Conservation (phyloP, 2,888 invertebrate species). For the Siphonodentalium dalli region DNA sequence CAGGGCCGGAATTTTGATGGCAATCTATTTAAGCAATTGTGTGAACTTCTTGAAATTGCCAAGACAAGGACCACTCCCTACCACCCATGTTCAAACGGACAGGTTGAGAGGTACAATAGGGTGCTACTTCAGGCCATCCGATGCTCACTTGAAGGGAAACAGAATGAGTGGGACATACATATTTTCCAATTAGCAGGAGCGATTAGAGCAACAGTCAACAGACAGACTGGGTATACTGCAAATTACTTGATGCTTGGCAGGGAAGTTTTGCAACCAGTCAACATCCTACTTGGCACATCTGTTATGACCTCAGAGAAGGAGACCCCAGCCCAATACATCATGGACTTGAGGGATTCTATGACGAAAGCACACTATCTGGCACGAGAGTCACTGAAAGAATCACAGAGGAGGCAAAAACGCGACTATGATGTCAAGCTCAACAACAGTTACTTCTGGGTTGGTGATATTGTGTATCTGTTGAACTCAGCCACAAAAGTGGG, state of each 20-base stretch:
- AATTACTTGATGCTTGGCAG: no score
- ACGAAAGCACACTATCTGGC: neutral
- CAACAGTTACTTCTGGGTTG: neutral
- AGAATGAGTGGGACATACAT: slow-evolving; percentile 7
- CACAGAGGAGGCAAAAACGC: neutral
- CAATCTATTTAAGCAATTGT: slow-evolving; percentile 1
- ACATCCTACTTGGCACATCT: no score
- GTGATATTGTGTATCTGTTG: neutral
- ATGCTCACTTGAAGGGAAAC: slow-evolving; percentile 8
- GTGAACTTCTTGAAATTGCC: neutral
- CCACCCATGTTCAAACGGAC: slow-evolving; percentile 9
- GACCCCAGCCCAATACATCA: no score
- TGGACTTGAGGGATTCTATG: no score
- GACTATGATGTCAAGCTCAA: neutral
- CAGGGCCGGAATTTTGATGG: slow-evolving; percentile 20
- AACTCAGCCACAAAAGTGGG: neutral
- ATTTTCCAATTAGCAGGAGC: slow-evolving; percentile 18
- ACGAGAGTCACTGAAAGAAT: neutral
- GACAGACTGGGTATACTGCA: slow-evolving; percentile 5
- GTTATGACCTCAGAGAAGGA: no score
- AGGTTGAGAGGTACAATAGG: slow-evolving; percentile 19
- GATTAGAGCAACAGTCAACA: slow-evolving; percentile 5
- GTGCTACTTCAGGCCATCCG: slow-evolving; percentile 1
- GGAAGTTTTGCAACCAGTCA: no score
- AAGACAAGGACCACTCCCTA: slow-evolving; percentile 6